phyloP scores from a whole-genome alignment of 1,140 invertebrate genomes.

The Branchinecta lynchi region DNA sequence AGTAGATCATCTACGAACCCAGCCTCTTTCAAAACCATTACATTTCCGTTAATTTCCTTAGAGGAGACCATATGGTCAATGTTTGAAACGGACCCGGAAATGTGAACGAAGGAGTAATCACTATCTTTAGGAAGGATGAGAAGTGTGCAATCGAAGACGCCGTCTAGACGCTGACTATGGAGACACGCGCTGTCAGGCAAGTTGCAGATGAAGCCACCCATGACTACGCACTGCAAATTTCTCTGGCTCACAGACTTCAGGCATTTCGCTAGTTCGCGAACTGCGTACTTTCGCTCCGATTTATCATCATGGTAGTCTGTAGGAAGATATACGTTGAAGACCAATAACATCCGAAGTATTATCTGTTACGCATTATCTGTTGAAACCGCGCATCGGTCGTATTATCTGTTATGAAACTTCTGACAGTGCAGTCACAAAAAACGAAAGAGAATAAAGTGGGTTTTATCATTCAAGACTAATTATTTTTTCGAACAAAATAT shows the following conservation, averaged over 20 bases:
- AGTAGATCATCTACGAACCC: neutral
- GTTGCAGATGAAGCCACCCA: constrained; percentile 1
- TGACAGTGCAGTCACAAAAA: too few species aligned
- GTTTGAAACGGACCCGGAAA: constrained; percentile 5
- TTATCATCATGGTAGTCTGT: constrained; percentile 2
- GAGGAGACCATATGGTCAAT: constrained; percentile 5
- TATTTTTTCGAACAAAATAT: too few species aligned
- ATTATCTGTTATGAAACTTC: too few species aligned
- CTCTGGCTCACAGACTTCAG: constrained; percentile 5
- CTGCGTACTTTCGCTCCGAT: constrained; percentile 3
- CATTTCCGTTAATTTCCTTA: constrained; percentile 6
- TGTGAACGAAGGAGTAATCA: constrained; percentile 9
- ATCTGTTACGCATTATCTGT: too few species aligned
- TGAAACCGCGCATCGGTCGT: too few species aligned
- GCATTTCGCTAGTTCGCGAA: neutral
- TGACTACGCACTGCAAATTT: constrained; percentile 5
- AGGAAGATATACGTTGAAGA: neutral
- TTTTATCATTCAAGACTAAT: too few species aligned
- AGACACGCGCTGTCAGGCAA: constrained; percentile 3
- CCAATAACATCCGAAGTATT: too few species aligned
- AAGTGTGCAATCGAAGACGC: constrained; percentile 1
- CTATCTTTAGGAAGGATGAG: constrained; percentile 1
- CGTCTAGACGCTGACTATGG: constrained; percentile 4
- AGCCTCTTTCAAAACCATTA: constrained; percentile 1
- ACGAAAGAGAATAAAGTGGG: too few species aligned